A percentile compares a stretch with the other conserved stretches of the same genome.
phyloP scores from a whole-genome alignment of 2,888 invertebrate species.

The Brassicogethes aeneus region DNA sequence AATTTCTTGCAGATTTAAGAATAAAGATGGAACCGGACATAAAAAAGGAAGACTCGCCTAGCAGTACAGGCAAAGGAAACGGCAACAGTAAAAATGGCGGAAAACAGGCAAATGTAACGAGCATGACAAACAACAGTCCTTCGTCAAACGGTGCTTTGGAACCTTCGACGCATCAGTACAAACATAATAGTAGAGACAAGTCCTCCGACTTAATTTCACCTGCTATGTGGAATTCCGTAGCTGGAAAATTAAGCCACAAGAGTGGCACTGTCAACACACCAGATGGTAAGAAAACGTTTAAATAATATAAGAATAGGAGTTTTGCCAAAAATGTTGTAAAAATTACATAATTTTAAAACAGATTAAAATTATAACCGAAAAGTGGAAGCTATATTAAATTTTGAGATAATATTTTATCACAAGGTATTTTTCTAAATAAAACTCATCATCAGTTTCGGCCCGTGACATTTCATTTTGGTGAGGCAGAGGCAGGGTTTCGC shows the following conservation, averaged over 20 bases:
- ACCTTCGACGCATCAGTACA: slow-evolving; percentile 45
- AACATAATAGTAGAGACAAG: slow-evolving; percentile 35
- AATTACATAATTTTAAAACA: too few relatives aligned
- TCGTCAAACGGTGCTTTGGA: slow-evolving; percentile 46
- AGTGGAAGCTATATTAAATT: too few relatives aligned
- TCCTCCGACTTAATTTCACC: slow-evolving; percentile 44
- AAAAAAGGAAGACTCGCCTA: slow-evolving; percentile 34
- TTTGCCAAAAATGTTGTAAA: too few relatives aligned
- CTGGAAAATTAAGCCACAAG: slow-evolving; percentile 47
- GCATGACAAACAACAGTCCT: slow-evolving; percentile 24
- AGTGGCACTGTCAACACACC: slow-evolving; percentile 76
- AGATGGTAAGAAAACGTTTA: slow-evolving; percentile 55
- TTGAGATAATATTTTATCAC: too few relatives aligned
- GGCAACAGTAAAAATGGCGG: slow-evolving; percentile 31
- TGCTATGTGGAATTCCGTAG: slow-evolving; percentile 49
- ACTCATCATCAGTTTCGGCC: too few relatives aligned
- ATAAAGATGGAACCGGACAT: slow-evolving; percentile 56
- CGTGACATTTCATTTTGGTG: too few relatives aligned
- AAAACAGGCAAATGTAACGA: slow-evolving; percentile 27
- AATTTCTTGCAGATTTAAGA: slow-evolving; percentile 67
- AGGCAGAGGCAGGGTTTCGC: too few relatives aligned
- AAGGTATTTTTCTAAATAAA: too few relatives aligned
- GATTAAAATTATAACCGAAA: too few relatives aligned
- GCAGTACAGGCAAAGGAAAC: slow-evolving; percentile 24
- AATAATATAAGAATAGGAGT: too few relatives aligned